Conservation (phyloP, 92 coral and sea anemone species). For the Umimayanthus kanabou region DNA sequence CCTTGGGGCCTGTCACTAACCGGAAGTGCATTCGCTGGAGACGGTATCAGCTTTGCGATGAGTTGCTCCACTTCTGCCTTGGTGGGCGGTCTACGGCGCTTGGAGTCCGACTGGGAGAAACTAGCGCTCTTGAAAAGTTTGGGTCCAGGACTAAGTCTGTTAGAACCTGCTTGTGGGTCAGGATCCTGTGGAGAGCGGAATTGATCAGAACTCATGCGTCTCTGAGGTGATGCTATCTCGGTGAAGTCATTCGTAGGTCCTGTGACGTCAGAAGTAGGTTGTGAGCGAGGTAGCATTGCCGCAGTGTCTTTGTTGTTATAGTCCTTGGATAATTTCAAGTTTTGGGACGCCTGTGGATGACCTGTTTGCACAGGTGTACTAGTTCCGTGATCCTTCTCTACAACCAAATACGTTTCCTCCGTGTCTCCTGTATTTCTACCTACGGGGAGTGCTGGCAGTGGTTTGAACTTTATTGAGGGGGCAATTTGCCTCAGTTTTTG, state of each 20-base stretch:
- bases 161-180: conserved; percentile 19
- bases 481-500: not conserved
- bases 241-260: not conserved
- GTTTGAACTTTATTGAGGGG: conserved; percentile 2
- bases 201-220: conserved; percentile 18
- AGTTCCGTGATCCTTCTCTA: not conserved
- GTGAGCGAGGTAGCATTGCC: not conserved
- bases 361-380: not conserved
- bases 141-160: conserved; percentile 19
- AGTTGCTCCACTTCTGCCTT: conserved; percentile 37
- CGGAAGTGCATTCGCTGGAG: conserved; percentile 13
- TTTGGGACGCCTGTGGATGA: not conserved
- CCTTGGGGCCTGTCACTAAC: conserved; percentile 50
- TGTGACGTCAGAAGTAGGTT: not conserved
- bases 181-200: not conserved
- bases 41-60: conserved; percentile 16
- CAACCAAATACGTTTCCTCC: not conserved
- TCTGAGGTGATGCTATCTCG: not conserved
- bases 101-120: conserved; percentile 48
- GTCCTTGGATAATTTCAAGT: not conserved
- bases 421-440: too few relatives aligned
- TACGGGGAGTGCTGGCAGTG: conserved; percentile 1
- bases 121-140: conserved; percentile 60
- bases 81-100: conserved; percentile 21
- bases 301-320: not conserved